phyloP scores from a whole-genome alignment of 2,888 invertebrate species.

The Alloplasta piceator region DNA sequence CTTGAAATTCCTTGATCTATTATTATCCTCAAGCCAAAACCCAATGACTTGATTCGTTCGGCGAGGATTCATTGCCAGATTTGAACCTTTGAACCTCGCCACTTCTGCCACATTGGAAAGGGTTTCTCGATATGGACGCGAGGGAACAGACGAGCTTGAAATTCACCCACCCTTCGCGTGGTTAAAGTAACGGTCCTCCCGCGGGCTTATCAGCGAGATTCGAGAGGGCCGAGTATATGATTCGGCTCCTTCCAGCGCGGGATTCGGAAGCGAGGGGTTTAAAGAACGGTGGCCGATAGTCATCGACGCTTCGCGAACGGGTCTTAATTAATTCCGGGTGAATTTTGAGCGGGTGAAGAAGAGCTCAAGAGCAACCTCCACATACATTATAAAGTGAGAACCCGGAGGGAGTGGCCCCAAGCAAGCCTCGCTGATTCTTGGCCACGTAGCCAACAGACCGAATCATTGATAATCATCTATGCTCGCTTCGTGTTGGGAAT shows the following conservation, averaged over 20 bases:
- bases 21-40: no score
- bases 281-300: conserved; percentile 64
- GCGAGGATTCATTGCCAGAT: conserved; percentile 37
- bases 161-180: conserved; percentile 30
- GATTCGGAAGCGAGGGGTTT: conserved; percentile 12
- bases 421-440: conserved; percentile 22
- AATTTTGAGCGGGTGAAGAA: conserved; percentile 60
- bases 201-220: conserved; percentile 62
- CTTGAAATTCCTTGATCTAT: no score
- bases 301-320: conserved; percentile 74
- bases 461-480: conserved; percentile 62
- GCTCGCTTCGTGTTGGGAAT: conserved; percentile 61
- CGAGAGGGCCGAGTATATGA: conserved; percentile 1
- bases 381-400: conserved; percentile 36
- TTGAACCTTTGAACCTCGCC: conserved; percentile 8
- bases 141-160: conserved; percentile 34
- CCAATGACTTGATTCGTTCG: conserved; percentile 6
- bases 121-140: conserved; percentile 41
- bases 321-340: conserved; percentile 75
- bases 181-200: conserved; percentile 54
- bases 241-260: conserved; percentile 2
- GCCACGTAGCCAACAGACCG: conserved; percentile 18
- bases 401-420: conserved; percentile 10
- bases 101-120: conserved; percentile 14
- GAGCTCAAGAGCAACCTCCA: conserved; percentile 47